Conservation (phyloP, 2,797 vertebrate species). For the Gymnothorax javanicus region DNA sequence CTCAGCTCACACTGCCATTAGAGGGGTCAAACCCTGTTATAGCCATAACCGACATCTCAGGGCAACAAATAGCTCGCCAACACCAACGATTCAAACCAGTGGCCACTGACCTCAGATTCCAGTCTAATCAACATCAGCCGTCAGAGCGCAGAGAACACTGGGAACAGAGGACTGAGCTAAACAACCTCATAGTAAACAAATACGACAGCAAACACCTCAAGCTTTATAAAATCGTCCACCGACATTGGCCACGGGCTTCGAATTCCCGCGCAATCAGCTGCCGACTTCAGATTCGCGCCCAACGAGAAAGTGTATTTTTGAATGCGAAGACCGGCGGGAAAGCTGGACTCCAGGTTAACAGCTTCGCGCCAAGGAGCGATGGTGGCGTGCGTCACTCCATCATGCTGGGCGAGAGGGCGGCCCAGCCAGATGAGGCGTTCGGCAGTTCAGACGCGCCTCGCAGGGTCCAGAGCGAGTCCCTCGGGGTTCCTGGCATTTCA, state of each 20-base stretch:
- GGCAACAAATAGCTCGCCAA: conserved; percentile 63
- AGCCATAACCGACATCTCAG: conserved; percentile 35
- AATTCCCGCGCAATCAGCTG: conserved; percentile 59
- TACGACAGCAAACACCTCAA: neutral
- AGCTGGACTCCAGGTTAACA: conserved; percentile 57
- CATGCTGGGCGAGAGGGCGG: neutral
- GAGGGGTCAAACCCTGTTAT: conserved; percentile 34
- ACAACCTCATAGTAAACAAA: conserved; percentile 51
- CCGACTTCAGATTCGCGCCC: conserved; percentile 66
- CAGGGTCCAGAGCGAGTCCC: neutral
- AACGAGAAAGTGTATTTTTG: conserved; percentile 44
- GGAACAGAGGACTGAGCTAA: conserved; percentile 54
- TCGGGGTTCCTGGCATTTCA: neutral
- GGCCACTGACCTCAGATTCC: conserved; percentile 63
- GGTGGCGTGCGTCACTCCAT: neutral
- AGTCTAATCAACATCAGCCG: conserved; percentile 53
- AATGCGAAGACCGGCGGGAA: conserved; percentile 53
- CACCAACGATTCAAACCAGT: conserved; percentile 54
- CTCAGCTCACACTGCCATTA: neutral
- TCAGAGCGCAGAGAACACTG: conserved; percentile 54
- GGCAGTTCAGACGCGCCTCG: neutral
- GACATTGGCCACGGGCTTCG: conserved; percentile 53
- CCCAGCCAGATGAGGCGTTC: neutral
- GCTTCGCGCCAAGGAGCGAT: conserved; percentile 40
- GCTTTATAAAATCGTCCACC: neutral